A percentile compares a stretch with the other conserved stretches of the same genome.
Evolutionary conservation across 1,140 invertebrate genomes (phyloP).

Genomic region (Drosophila pandora): DNA sequence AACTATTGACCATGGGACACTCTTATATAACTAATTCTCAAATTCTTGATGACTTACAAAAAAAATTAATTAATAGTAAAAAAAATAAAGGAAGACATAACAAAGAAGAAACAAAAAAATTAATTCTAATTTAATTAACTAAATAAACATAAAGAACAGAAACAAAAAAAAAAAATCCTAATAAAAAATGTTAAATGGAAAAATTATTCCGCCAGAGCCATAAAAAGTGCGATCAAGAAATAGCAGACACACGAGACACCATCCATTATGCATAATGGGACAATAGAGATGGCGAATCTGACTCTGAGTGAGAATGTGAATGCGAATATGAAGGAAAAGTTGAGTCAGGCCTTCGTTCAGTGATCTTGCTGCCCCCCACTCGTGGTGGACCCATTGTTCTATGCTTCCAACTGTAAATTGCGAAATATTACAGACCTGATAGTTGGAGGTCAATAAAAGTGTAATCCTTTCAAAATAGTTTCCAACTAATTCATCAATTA

Average conservation of each 20-base stretch:
- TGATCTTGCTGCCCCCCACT: slow-evolving; percentile 3
- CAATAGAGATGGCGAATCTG: slow-evolving; percentile 31
- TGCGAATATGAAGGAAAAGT: slow-evolving; percentile 44
- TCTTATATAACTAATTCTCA: slow-evolving; percentile 39
- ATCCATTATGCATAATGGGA: slow-evolving; percentile 44
- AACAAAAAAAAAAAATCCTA: slow-evolving; percentile 31
- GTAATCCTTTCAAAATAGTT: background rate
- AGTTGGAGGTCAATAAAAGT: background rate
- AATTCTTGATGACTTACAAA: slow-evolving; percentile 37
- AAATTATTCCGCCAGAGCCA: slow-evolving; percentile 63
- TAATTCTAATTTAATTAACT: slow-evolving; percentile 74
- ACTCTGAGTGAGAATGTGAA: background rate
- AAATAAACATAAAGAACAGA: slow-evolving; percentile 67
- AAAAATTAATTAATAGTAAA: background rate
- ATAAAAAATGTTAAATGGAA: slow-evolving; percentile 60
- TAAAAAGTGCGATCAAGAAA: slow-evolving; percentile 74
- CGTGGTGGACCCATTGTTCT: slow-evolving; percentile 45
- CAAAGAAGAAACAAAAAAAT: slow-evolving; percentile 30
- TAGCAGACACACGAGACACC: slow-evolving; percentile 46
- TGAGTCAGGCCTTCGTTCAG: slow-evolving; percentile 50
- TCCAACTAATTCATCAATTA: background rate
- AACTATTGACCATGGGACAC: slow-evolving; percentile 36
- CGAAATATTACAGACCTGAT: background rate
- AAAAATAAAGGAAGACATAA: slow-evolving; percentile 17
- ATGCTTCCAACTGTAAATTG: slow-evolving; percentile 58